Evolutionary conservation across 2,113 vertebrate species (phyloP).

Genomic region (Istiophorus platypterus): DNA sequence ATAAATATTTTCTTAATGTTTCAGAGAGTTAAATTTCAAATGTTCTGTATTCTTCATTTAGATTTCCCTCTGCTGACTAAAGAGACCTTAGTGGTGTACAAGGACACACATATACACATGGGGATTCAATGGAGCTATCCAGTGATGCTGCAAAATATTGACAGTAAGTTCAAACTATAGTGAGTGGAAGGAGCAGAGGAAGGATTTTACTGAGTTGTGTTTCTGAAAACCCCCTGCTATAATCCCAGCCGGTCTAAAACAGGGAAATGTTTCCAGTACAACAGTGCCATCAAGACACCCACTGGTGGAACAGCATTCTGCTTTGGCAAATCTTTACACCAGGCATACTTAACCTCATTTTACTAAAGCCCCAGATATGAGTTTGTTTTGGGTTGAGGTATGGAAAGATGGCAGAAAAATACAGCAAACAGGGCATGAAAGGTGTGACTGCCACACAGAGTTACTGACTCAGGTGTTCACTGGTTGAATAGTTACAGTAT

Average conservation of each 20-base stretch:
- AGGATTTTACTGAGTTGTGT: constrained; percentile 22
- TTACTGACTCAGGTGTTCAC: too few relatives aligned
- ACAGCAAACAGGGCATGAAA: too few relatives aligned
- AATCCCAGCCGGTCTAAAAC: background rate
- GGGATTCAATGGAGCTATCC: constrained; percentile 8
- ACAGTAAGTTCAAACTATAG: background rate
- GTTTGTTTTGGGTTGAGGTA: background rate
- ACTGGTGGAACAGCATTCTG: constrained; percentile 38
- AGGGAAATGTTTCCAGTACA: constrained; percentile 23
- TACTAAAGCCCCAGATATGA: background rate
- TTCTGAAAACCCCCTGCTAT: constrained; percentile 46
- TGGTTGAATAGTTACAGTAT: too few relatives aligned
- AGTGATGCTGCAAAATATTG: constrained; percentile 16
- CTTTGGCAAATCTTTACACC: background rate
- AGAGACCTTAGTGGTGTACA: background rate
- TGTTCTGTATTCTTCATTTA: background rate
- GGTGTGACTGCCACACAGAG: too few relatives aligned
- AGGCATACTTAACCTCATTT: background rate
- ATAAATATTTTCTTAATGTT: background rate
- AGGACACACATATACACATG: background rate
- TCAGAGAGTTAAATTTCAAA: background rate
- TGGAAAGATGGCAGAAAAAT: too few relatives aligned
- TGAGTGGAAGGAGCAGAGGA: constrained; percentile 4
- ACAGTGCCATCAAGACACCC: constrained; percentile 64
- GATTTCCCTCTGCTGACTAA: background rate